A percentile compares a stretch with the other conserved stretches of the same genome.
Conservation (phyloP, 2,888 invertebrate genomes). For the Heteromurus nitidus region DNA sequence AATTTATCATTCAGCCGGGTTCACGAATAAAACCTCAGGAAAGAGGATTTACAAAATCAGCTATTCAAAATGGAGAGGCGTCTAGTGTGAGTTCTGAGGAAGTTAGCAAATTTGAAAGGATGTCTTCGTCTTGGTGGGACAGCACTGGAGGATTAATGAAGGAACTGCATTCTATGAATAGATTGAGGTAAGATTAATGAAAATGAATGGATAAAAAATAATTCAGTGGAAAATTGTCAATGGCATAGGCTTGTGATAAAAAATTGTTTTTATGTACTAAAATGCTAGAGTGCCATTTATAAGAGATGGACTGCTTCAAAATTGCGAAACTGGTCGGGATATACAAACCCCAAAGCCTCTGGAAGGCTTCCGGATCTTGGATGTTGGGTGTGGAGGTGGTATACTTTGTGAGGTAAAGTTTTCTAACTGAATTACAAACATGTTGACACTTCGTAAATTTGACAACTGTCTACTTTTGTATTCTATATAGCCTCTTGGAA, state of each 20-base stretch:
- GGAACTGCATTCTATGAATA: constrained; percentile 72
- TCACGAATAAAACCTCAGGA: no score
- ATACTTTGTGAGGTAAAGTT: constrained; percentile 67
- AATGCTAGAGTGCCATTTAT: constrained; percentile 72
- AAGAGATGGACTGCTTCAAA: constrained; percentile 67
- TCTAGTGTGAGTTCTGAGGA: constrained; percentile 59
- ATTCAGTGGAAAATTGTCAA: no score
- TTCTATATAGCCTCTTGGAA: constrained; percentile 66
- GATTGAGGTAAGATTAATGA: constrained; percentile 65
- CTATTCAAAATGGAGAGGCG: no score
- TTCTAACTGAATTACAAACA: not conserved
- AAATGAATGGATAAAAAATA: not conserved
- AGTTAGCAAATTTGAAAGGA: constrained; percentile 69
- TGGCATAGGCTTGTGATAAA: no score
- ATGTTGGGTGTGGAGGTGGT: constrained; percentile 73
- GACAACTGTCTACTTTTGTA: not conserved
- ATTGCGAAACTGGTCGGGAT: constrained; percentile 16
- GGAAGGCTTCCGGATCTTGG: constrained; percentile 67
- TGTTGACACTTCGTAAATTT: not conserved
- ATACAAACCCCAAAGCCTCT: constrained; percentile 58
- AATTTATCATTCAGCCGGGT: no score
- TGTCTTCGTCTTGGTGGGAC: constrained; percentile 71
- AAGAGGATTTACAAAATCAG: no score
- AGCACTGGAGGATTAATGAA: constrained; percentile 65
- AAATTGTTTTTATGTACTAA: no score